Evolutionary conservation across 2,888 invertebrate species (phyloP).

Genomic region (Exocentrus adspersus): DNA sequence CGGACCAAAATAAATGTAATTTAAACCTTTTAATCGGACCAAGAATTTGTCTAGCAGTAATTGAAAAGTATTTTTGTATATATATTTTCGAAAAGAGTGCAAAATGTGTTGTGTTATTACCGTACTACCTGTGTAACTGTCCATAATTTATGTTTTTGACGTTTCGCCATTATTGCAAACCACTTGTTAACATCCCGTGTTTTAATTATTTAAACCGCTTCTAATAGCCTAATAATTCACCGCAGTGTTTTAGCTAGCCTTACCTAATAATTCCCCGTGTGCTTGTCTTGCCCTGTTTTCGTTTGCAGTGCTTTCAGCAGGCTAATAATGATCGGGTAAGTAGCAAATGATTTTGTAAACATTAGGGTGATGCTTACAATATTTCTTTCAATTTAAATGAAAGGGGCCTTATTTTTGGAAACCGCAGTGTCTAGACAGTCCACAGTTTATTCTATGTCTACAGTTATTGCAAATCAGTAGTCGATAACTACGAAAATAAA

Average conservation of each 20-base stretch:
- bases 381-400: neutral
- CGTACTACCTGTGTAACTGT: conserved; percentile 53
- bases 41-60: conserved; percentile 59
- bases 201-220: conserved; percentile 54
- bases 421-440: too few species aligned
- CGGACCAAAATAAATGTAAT: conserved; percentile 64
- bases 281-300: conserved; percentile 40
- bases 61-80: conserved; percentile 61
- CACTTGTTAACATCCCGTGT: conserved; percentile 63
- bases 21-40: conserved; percentile 59
- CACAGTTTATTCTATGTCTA: too few species aligned
- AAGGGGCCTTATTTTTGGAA: too few species aligned
- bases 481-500: too few species aligned
- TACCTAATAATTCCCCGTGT: conserved; percentile 41
- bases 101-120: conserved; percentile 55
- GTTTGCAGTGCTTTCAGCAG: conserved; percentile 38
- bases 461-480: too few species aligned
- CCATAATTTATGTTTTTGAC: conserved; percentile 54
- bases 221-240: conserved; percentile 38
- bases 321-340: conserved; percentile 56
- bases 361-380: conserved; percentile 19
- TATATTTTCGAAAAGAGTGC: conserved; percentile 52
- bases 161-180: conserved; percentile 62
- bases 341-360: conserved; percentile 37
- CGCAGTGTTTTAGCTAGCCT: conserved; percentile 43